phyloP scores from a whole-genome alignment of 2,797 vertebrate genomes.

The Tamandua tetradactyla region DNA sequence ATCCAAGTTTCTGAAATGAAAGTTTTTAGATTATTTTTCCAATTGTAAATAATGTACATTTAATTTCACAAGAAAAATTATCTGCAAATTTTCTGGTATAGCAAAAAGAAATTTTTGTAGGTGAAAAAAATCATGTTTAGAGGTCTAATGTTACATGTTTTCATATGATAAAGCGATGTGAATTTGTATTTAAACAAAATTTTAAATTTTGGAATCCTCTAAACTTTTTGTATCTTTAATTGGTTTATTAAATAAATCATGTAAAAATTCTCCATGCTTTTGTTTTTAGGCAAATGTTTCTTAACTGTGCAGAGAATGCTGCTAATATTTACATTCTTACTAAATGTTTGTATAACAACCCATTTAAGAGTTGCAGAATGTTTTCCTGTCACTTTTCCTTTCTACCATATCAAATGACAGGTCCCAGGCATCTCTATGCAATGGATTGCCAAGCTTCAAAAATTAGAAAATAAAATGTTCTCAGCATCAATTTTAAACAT shows the following conservation, averaged over 20 bases:
- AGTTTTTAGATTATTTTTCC: slow-evolving; percentile 82
- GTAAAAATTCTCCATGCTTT: slow-evolving; percentile 75
- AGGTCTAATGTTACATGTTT: slow-evolving; percentile 88
- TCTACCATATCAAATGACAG: neutral
- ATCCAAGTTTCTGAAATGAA: slow-evolving; percentile 82
- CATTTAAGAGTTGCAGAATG: neutral
- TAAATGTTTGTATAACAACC: neutral
- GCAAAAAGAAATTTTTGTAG: slow-evolving; percentile 87
- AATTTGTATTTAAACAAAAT: slow-evolving; percentile 92
- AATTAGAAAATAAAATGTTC: slow-evolving; percentile 1
- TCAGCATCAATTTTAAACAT: neutral
- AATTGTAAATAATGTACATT: slow-evolving; percentile 91
- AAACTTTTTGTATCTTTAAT: slow-evolving; percentile 88
- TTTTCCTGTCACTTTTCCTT: slow-evolving; percentile 16
- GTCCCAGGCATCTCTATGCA: neutral
- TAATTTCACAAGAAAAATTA: slow-evolving; percentile 82
- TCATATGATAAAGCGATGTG: slow-evolving; percentile 86
- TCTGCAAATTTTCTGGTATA: slow-evolving; percentile 84
- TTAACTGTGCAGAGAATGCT: neutral
- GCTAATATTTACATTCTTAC: slow-evolving; percentile 15
- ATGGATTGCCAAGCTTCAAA: neutral
- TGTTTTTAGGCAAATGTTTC: slow-evolving; percentile 71
- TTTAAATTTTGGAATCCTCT: slow-evolving; percentile 87
- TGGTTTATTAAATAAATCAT: slow-evolving; percentile 91
- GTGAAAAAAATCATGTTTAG: slow-evolving; percentile 87